phyloP scores from a whole-genome alignment of 2,888 invertebrate genomes.

The Stegana nigrithorax region DNA sequence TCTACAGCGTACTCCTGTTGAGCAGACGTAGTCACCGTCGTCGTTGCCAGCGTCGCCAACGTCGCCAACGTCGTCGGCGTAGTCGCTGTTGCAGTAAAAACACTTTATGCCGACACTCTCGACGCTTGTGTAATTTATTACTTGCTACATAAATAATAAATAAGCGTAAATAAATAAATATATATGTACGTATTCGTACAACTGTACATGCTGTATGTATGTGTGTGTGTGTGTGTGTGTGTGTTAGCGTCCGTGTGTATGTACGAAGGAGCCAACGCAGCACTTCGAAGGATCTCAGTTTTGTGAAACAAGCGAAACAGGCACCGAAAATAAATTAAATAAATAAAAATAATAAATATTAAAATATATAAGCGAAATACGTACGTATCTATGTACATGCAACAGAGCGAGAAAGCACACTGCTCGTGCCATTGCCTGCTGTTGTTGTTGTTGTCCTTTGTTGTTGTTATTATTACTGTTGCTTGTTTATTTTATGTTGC shows the following conservation, averaged over 20 bases:
- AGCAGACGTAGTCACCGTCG: not conserved
- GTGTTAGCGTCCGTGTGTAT: conserved; percentile 12
- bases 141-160: conserved; percentile 64
- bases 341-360: conserved; percentile 54
- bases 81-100: conserved; percentile 23
- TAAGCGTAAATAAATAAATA: conserved; percentile 61
- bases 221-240: conserved; percentile 22
- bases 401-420: not conserved
- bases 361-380: conserved; percentile 37
- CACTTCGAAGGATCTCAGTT: not conserved
- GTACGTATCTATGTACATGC: not conserved
- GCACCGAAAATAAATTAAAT: conserved; percentile 49
- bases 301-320: not conserved
- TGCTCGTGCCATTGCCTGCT: not conserved
- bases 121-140: conserved; percentile 63
- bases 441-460: not conserved
- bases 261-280: conserved; percentile 13
- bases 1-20: not conserved
- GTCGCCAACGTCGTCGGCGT: not conserved
- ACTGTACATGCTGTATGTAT: not conserved
- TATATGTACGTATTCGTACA: conserved; percentile 36
- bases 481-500: conserved; percentile 25
- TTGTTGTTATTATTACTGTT: conserved; percentile 33
- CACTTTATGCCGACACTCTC: conserved; percentile 41
- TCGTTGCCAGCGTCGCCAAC: not conserved